Evolutionary conservation across 2,797 vertebrate genomes (phyloP).

Genomic region (Petrocephalus sullivani): DNA sequence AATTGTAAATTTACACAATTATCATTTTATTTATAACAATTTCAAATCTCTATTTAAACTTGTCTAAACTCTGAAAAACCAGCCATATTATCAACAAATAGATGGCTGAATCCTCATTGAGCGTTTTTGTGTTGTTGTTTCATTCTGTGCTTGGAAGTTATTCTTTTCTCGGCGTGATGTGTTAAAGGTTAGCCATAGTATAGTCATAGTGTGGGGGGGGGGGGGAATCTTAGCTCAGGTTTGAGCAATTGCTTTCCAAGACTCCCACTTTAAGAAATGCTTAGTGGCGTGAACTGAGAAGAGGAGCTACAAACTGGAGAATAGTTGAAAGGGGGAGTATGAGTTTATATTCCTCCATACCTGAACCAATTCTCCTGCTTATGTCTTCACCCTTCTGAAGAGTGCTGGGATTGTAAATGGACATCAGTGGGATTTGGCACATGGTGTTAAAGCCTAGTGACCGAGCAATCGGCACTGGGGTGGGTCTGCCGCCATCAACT

Average conservation of each 20-base stretch:
- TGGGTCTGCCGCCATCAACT: neutral
- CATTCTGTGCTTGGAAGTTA: neutral
- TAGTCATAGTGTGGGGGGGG: neutral
- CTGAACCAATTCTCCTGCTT: neutral
- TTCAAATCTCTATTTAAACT: neutral
- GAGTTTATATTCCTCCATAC: slow-evolving; percentile 9
- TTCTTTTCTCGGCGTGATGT: neutral
- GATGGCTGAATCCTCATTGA: neutral
- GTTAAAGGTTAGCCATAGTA: neutral
- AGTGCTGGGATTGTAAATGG: neutral
- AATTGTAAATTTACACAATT: neutral
- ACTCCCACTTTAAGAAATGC: neutral
- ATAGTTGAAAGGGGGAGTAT: neutral
- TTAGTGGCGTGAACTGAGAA: neutral
- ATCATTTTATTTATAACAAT: neutral
- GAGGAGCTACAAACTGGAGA: neutral
- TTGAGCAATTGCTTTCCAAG: neutral
- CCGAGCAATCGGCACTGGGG: neutral
- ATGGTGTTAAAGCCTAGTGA: neutral
- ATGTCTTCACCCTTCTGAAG: slow-evolving; percentile 12
- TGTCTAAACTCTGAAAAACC: neutral
- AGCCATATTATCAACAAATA: neutral
- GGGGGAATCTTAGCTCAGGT: neutral
- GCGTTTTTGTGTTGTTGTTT: neutral
- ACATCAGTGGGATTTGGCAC: slow-evolving; percentile 5